Evolutionary conservation across 2,113 vertebrate species (phyloP), one percentile per base, ranked within the genome.

Genomic region (Procavia capensis): DNA sequence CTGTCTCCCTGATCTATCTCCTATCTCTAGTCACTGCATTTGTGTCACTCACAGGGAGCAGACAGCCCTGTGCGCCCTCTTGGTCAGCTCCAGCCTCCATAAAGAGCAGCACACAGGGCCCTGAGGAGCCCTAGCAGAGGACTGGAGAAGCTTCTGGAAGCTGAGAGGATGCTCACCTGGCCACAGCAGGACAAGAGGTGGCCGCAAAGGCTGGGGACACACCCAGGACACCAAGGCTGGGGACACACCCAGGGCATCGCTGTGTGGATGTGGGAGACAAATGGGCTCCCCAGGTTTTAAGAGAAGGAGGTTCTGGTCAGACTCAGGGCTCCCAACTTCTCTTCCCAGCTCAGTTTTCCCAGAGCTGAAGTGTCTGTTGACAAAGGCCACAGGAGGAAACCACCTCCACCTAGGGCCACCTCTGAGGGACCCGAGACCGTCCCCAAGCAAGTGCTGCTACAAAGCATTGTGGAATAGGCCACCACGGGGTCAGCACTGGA

Each of bases 41-140:
- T 36, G 82, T 1, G 34, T 6, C 43, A 80, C 95, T 89, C 84
- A 79, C 27, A 29, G 86, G 64, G 92, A 97, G 80, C 70, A 66
- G 85, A 93, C 9, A 79, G 88, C 78, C 79, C 80, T 36, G 95
- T 64, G 91, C 45, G 91, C 45, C 89, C 87, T 81, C 93, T 94
- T 96, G 95, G 45, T 97, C 74, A 95, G 97, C 96, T 97, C 96
- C 87, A 91, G 95, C 88, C 85, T 78, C 41, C 63, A 5, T 57
- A 27, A 17, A 34, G 66, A 7, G 39, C 8, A 11, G 68, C 10
- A 2, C 10, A 20, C 22, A 1, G 11, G 45, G 47, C 3, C 68
- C 66, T 64, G 9, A 13, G 81, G 14, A 86, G 83, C 87, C 6
- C 25, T 29, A 39, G 47, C 31, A 9, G 24, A 64, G 2, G 16